These are phyloP conservation scores for Cavia aperea DNA, from an alignment of 2,113 vertebrate species.

Conservation along the genomic window DNA sequence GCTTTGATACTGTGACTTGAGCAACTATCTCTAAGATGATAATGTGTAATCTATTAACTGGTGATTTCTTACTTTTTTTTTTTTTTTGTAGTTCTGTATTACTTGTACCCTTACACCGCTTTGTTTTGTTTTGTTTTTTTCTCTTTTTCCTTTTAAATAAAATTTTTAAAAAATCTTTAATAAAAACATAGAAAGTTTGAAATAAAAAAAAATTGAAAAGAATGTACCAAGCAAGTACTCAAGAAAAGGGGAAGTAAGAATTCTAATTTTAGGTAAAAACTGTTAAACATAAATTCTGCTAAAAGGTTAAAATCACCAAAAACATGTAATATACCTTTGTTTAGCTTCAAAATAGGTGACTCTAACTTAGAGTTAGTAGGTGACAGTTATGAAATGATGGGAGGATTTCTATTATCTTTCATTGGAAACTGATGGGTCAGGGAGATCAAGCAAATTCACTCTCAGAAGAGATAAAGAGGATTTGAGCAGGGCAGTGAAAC, in stretches of 20 bases:
- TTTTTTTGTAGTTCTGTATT: too few relatives aligned
- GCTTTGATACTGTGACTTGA: too few relatives aligned
- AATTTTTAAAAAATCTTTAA: not conserved
- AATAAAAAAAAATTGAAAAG: not conserved
- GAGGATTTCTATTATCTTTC: not conserved
- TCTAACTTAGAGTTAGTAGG: not conserved
- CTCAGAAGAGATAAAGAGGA: not conserved
- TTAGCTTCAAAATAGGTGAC: not conserved
- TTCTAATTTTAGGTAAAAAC: not conserved
- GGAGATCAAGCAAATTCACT: not conserved
- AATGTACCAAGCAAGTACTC: not conserved
- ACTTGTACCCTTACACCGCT: too few relatives aligned
- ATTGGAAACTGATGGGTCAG: not conserved
- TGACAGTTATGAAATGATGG: not conserved
- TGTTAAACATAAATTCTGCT: not conserved
- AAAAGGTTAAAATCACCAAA: not conserved
- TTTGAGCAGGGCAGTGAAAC: not conserved
- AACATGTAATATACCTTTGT: not conserved
- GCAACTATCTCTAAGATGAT: too few relatives aligned
- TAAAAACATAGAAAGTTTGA: not conserved
- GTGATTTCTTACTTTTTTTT: too few relatives aligned
- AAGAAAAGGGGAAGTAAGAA: not conserved
- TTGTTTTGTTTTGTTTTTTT: too few relatives aligned
- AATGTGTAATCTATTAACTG: too few relatives aligned
- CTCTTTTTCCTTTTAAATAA: too few relatives aligned